phyloP scores from a whole-genome alignment of 37 sponge, comb jelly and placozoan species.

The Ephydatia muelleri region DNA sequence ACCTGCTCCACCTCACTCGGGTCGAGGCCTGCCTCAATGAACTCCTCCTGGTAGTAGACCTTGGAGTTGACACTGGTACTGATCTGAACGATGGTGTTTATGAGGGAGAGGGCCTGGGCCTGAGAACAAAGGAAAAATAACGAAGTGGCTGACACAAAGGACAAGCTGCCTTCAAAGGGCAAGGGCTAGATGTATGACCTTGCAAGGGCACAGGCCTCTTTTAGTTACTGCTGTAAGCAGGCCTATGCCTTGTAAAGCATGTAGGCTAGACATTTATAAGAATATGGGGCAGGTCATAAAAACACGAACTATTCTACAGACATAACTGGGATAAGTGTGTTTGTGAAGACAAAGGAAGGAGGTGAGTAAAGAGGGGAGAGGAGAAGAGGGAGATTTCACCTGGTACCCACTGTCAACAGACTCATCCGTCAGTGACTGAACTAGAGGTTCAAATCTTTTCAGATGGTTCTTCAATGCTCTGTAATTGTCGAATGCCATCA shows the following conservation, averaged over 20 bases:
- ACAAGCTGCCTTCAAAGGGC: too few species aligned
- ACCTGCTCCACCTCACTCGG: constrained; percentile 65
- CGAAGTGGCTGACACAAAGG: too few species aligned
- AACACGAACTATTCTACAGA: too few species aligned
- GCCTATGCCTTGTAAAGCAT: neutral
- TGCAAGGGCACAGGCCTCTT: neutral
- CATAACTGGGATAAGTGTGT: too few species aligned
- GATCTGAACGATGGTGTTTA: constrained; percentile 83
- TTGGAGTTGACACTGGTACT: constrained; percentile 59
- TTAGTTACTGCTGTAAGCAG: too few species aligned
- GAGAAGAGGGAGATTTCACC: constrained; percentile 19
- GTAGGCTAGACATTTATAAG: too few species aligned
- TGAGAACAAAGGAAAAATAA: neutral
- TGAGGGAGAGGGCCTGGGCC: constrained; percentile 71
- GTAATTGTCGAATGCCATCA: constrained; percentile 71
- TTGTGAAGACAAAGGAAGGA: neutral
- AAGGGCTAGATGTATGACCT: neutral
- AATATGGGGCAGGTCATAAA: too few species aligned
- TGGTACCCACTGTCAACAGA: constrained; percentile 75
- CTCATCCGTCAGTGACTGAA: constrained; percentile 54
- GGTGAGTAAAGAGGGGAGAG: neutral
- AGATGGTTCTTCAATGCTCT: constrained; percentile 50
- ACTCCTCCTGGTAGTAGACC: constrained; percentile 87
- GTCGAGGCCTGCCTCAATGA: constrained; percentile 76
- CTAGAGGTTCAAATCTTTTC: constrained; percentile 52